phyloP scores from a whole-genome alignment of 2,113 vertebrate species.

The Platycercus adscitus region DNA sequence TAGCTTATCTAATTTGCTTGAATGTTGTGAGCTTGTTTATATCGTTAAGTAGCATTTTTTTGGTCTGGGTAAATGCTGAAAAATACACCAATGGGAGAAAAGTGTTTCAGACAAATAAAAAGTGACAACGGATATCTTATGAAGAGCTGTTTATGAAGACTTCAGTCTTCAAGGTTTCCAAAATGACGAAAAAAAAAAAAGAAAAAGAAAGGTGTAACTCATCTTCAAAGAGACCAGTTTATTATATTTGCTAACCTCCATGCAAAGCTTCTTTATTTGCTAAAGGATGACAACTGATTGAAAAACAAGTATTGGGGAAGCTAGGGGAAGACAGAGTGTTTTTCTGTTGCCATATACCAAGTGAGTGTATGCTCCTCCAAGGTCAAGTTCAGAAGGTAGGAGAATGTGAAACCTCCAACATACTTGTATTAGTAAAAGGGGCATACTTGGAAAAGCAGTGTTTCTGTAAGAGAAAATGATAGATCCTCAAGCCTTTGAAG shows the following conservation, averaged over 20 bases:
- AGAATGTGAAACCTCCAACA: neutral
- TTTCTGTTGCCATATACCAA: neutral
- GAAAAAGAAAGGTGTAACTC: neutral
- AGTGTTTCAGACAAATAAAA: conserved; percentile 33
- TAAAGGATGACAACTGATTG: neutral
- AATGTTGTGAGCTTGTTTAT: conserved; percentile 19
- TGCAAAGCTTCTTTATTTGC: conserved; percentile 24
- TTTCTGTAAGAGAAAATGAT: neutral
- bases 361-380: conserved; percentile 21
- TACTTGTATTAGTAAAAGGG: conserved; percentile 18
- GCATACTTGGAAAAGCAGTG: neutral
- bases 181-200: neutral
- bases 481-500: neutral
- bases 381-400: conserved; percentile 20
- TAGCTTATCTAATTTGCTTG: conserved; percentile 12
- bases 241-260: neutral
- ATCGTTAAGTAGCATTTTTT: neutral
- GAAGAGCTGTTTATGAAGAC: conserved; percentile 42
- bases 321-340: neutral
- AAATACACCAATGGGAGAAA: conserved; percentile 7
- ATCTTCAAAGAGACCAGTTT: conserved; percentile 32
- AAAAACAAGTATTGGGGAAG: neutral
- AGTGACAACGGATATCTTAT: conserved; percentile 32
- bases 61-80: neutral
- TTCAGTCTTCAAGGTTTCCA: neutral